Evolutionary conservation across 2,797 vertebrate genomes (phyloP), one percentile per base, ranked within the genome.

Genomic region (Spinus pinus): DNA sequence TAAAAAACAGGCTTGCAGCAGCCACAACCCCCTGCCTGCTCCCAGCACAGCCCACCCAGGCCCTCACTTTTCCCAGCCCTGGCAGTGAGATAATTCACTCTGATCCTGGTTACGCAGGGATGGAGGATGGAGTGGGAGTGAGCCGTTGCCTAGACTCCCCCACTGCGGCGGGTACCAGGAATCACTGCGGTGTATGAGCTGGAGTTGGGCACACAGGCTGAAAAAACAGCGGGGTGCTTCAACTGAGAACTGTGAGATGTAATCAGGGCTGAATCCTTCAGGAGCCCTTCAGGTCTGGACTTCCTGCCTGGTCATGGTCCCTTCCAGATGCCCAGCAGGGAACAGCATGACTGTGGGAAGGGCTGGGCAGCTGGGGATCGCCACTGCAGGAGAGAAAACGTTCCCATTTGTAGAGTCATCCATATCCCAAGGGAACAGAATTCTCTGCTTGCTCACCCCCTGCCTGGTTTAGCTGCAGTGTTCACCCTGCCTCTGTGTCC

Each of bases 361-460:
- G 33, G 13, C 12, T 2, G 24, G n/a, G 30, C 57, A 71, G 70
- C 4, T 0, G 0, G 6, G 18, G 24, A 81, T 51, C 0, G 2
- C 23, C 39, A 21, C 35, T 41, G 23, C 3, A 3, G 17, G 23
- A 69, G 8, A 27, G 19, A 66, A 90, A 66, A 71, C 24, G 9
- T 74, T 53, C 51, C 24, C 0, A 0, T 16, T 37, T 21, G 3
- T 17, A 44, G 31, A 41, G 14, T 46, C 27, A 14, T 24, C 7
- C 0, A 0, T 41, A 78, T 22, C 8, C 39, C 7, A 2, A 0
- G 1, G 49, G 47, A 16, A n/a, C 1, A 4, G 12, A 8, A 30
- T 53, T 21, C 28, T 13, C 18, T 39, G 4, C 22, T 47, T 35
- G 21, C 53, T 37, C 0, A 0, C 27, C 17, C 20, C 23, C 50